Evolutionary conservation across 2,888 invertebrate genomes (phyloP), one percentile per base, ranked within the genome.

Genomic region (Eristalis pertinax): DNA sequence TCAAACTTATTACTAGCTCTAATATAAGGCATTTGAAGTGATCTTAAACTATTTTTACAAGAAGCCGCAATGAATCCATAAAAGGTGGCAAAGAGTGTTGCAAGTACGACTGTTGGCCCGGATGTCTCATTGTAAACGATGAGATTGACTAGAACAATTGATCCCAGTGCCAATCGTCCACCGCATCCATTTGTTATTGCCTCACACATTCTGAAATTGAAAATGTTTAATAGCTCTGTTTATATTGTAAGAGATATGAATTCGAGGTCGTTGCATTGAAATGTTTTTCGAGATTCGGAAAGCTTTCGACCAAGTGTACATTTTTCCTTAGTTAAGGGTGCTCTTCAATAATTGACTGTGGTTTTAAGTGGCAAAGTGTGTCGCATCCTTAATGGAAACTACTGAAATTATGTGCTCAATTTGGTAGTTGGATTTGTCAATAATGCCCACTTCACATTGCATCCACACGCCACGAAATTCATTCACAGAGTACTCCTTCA

Each of bases 1-100:
- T 93, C 93, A 88, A 93, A 93, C 90, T 93, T 92, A 43, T 93
- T 93, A 65, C 92, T 93, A 79, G 93, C 93, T 43, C 93, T 91
- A 87, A 93, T 91, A 88, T 93, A 93, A 38, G 93, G 92, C 89
- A 93, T 92, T 89, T 93, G 93, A 73, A 93, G 90, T 84, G 92
- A 91, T 81, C 91, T 92, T 75, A 93, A 78, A 65, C 92, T 92
- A 68, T 91, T 91, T 88, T 93, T 93, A 88, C 92, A 93, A 58
- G 90, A 90, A 4, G 92, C 93, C 93, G 93, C 91, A 89, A 93
- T 90, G 4, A 90, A 89, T 65, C 92, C 92, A 89, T 92, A 93
- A 38, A 92, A 58, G 43, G 92, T 90, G 69, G 93, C 92, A 87
- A 93, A 89, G 22, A 92, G 41, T 10, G 91, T 91, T 87, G 92